These are phyloP conservation scores for Squalus acanthias DNA, from an alignment of 2,797 vertebrate genomes.

Conservation along the genomic window DNA sequence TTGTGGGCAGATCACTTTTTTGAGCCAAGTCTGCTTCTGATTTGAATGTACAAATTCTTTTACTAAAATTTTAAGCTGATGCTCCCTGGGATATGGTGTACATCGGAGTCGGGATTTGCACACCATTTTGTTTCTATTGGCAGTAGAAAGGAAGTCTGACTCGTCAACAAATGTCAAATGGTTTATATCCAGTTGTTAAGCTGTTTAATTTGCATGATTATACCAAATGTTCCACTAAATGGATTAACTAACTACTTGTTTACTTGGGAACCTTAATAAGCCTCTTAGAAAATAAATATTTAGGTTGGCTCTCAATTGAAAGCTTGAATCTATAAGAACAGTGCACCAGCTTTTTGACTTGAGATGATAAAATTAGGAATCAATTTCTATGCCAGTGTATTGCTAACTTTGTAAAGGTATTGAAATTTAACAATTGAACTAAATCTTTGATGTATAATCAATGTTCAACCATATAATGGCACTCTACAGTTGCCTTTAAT, in stretches of 20 bases:
- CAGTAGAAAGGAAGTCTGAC: not conserved
- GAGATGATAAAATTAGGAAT: not conserved
- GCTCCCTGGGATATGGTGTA: not conserved
- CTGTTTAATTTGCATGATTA: constrained; percentile 1
- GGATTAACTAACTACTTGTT: constrained; percentile 14
- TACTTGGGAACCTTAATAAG: constrained; percentile 12
- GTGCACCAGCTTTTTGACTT: not conserved
- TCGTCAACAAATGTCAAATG: not conserved
- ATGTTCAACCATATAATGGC: not conserved
- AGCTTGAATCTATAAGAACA: not conserved
- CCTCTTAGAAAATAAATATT: constrained; percentile 17
- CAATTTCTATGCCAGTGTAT: not conserved
- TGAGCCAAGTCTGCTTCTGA: too few species aligned
- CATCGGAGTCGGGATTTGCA: not conserved
- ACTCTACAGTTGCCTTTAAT: not conserved
- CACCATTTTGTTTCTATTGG: not conserved
- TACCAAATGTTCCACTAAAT: not conserved
- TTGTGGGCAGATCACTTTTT: too few species aligned
- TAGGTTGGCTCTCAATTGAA: not conserved
- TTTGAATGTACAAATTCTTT: not conserved
- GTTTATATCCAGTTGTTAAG: not conserved
- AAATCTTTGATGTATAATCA: not conserved
- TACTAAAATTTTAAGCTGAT: not conserved
- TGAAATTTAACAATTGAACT: not conserved
- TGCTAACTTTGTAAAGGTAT: not conserved